Percentiles rank a stretch among this genome's conserved stretches.
These are phyloP conservation scores for Pheosia tremula DNA, from an alignment of 2,888 invertebrate genomes.

Conservation along the genomic window DNA sequence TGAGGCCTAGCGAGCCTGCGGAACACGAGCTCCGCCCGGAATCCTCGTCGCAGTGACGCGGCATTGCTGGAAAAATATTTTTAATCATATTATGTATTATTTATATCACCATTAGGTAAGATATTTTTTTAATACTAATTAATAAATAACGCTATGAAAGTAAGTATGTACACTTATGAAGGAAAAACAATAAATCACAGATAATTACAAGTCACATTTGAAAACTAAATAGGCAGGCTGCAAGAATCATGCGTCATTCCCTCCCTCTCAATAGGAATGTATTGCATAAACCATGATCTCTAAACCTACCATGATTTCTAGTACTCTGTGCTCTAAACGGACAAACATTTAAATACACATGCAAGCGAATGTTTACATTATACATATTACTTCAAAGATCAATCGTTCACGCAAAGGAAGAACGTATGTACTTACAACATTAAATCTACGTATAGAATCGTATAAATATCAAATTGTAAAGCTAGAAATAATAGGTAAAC, in stretches of 20 bases:
- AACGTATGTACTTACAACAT: too few relatives aligned
- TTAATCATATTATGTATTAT: background rate
- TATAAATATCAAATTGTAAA: too few relatives aligned
- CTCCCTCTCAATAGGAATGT: background rate
- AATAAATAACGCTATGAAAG: too few relatives aligned
- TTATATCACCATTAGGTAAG: too few relatives aligned
- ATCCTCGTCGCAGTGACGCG: conserved; percentile 74
- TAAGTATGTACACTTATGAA: too few relatives aligned
- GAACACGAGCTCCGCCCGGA: conserved; percentile 81
- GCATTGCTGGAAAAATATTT: conserved; percentile 61
- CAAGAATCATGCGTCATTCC: background rate
- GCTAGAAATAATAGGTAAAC: too few relatives aligned
- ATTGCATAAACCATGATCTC: conserved; percentile 27
- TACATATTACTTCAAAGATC: too few relatives aligned
- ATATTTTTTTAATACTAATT: too few relatives aligned
- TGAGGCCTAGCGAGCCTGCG: conserved; percentile 68
- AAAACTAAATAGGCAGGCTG: background rate
- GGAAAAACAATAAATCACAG: too few relatives aligned
- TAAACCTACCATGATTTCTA: too few relatives aligned
- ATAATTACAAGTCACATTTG: background rate
- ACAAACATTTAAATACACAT: conserved; percentile 39
- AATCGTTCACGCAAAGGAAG: too few relatives aligned
- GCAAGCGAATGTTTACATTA: background rate
- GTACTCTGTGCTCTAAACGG: conserved; percentile 24
- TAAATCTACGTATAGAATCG: too few relatives aligned